phyloP scores from a whole-genome alignment of 2,797 vertebrate genomes.

The Huso huso region DNA sequence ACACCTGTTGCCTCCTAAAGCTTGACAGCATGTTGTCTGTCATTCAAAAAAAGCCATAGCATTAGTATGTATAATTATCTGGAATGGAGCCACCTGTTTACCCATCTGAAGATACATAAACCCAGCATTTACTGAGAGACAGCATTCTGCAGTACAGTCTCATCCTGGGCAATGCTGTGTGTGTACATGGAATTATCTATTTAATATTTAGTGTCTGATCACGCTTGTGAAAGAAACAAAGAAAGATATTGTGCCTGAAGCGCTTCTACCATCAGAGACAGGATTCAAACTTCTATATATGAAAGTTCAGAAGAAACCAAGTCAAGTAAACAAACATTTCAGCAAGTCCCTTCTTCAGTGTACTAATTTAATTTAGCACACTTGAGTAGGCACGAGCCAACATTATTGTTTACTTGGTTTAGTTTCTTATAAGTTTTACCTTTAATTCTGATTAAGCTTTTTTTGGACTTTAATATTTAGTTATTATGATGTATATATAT shows the following conservation, averaged over 20 bases:
- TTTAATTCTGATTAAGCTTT: no score
- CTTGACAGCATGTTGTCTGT: neutral
- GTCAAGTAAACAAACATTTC: no score
- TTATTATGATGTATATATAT: no score
- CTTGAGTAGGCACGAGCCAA: no score
- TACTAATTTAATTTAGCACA: no score
- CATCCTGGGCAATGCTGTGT: neutral
- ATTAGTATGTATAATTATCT: neutral
- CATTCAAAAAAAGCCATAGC: neutral
- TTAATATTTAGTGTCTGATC: neutral
- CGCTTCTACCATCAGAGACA: no score
- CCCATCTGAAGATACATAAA: neutral
- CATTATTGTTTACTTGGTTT: no score
- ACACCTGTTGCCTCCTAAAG: neutral
- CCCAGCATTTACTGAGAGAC: neutral
- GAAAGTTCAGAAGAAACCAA: no score
- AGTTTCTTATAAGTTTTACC: no score
- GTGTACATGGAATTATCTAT: neutral
- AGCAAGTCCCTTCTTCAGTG: no score
- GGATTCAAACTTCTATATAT: no score
- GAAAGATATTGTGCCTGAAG: neutral
- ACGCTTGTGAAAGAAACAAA: neutral
- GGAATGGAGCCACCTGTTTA: neutral
- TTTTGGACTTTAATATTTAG: no score
- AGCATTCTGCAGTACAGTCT: neutral